Conservation (phyloP, 30 jellyfish, hydroid and myxozoan species). For the Aurelia aurita region DNA sequence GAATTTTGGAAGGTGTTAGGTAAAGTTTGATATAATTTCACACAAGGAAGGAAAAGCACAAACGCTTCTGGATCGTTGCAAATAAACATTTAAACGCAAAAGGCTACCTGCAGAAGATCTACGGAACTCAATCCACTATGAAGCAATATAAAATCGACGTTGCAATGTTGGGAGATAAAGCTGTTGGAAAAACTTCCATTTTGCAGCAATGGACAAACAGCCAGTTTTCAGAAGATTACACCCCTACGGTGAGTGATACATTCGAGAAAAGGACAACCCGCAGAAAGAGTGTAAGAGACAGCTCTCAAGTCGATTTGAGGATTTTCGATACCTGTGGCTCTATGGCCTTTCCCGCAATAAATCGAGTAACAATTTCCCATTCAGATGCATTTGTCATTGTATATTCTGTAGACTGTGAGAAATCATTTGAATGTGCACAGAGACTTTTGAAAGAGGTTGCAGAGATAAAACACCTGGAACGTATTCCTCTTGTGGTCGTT, state of each 20-base stretch:
- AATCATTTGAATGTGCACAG: constrained; percentile 59
- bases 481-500: constrained; percentile 52
- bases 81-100: no score
- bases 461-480: constrained; percentile 42
- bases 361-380: constrained; percentile 52
- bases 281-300: not conserved
- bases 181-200: constrained; percentile 75
- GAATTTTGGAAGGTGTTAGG: no score
- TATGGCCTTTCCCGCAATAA: constrained; percentile 79
- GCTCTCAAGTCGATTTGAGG: constrained; percentile 48
- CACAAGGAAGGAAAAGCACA: no score
- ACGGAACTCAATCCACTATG: constrained; percentile 9
- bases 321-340: constrained; percentile 79
- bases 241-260: constrained; percentile 68
- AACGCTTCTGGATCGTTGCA: no score
- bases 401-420: constrained; percentile 67
- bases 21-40: no score
- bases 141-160: constrained; percentile 48
- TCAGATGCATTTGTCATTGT: constrained; percentile 73
- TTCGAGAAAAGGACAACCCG: constrained; percentile 48
- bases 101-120: no score
- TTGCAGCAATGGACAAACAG: constrained; percentile 34
- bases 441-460: constrained; percentile 54
- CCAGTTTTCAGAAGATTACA: constrained; percentile 26
- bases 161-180: constrained; percentile 71